Evolutionary conservation across 2,113 vertebrate genomes (phyloP).

Genomic region (Oxygymnocypris stewartii): DNA sequence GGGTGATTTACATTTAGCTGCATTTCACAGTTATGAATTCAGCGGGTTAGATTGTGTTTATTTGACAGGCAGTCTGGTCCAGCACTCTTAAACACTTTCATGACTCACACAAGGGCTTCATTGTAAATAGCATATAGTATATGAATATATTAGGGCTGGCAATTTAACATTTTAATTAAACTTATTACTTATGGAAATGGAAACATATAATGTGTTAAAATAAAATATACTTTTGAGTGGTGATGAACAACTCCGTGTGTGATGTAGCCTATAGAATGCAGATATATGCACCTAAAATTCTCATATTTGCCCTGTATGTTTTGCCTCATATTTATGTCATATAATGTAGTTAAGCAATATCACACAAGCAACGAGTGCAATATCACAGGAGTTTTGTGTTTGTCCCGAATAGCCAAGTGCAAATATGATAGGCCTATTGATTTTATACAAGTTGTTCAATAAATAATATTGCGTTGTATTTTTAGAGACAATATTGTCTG

Average conservation of each 20-base stretch:
- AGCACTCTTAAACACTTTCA: neutral
- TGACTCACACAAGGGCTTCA: neutral
- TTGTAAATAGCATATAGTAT: neutral
- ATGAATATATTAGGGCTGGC: neutral
- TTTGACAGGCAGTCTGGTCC: slow-evolving; percentile 1
- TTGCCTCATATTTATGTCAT: neutral
- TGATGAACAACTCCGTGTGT: neutral
- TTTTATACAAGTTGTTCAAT: too few species aligned
- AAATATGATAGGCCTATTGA: too few species aligned
- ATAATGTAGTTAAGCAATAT: neutral
- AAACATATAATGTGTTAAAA: neutral
- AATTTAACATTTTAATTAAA: neutral
- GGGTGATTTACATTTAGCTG: slow-evolving; percentile 44
- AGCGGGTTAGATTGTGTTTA: slow-evolving; percentile 9
- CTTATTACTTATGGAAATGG: neutral
- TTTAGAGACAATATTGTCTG: too few species aligned
- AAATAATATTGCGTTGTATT: too few species aligned
- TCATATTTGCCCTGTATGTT: neutral
- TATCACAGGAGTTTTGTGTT: too few species aligned
- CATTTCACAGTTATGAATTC: too few species aligned
- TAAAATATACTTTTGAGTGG: neutral
- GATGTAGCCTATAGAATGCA: neutral
- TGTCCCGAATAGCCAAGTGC: too few species aligned
- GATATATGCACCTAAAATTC: neutral
- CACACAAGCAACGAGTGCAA: too few species aligned